Evolutionary conservation across 2,113 vertebrate species (phyloP).

Genomic region (Picathartes gymnocephalus): DNA sequence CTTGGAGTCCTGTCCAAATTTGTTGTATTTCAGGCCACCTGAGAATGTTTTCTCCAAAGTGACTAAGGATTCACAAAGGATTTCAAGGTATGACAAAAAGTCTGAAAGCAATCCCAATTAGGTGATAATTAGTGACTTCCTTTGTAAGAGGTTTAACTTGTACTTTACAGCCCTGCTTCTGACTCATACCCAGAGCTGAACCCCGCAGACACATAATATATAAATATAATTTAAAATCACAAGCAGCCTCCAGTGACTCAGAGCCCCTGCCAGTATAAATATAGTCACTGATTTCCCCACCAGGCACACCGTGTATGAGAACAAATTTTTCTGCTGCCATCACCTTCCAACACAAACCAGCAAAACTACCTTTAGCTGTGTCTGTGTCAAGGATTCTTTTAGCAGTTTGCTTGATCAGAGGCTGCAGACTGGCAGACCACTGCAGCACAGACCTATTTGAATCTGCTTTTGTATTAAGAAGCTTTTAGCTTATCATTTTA

Average conservation of each 20-base stretch:
- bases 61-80: neutral
- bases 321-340: neutral
- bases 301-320: neutral
- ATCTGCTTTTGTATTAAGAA: neutral
- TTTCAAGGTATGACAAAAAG: neutral
- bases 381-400: neutral
- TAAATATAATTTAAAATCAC: neutral
- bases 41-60: neutral
- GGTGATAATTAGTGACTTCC: neutral
- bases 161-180: neutral
- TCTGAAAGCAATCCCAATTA: slow-evolving; percentile 13
- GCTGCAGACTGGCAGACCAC: neutral
- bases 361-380: neutral
- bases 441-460: neutral
- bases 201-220: neutral
- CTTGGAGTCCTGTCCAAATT: neutral
- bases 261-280: neutral
- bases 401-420: neutral
- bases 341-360: neutral
- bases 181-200: neutral
- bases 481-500: neutral
- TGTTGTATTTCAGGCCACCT: neutral
- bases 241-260: slow-evolving; percentile 24
- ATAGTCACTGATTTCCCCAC: neutral
- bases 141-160: neutral